These are phyloP conservation scores for Stenichneumon culpator DNA, from an alignment of 2,888 invertebrate genomes.

Conservation along the genomic window DNA sequence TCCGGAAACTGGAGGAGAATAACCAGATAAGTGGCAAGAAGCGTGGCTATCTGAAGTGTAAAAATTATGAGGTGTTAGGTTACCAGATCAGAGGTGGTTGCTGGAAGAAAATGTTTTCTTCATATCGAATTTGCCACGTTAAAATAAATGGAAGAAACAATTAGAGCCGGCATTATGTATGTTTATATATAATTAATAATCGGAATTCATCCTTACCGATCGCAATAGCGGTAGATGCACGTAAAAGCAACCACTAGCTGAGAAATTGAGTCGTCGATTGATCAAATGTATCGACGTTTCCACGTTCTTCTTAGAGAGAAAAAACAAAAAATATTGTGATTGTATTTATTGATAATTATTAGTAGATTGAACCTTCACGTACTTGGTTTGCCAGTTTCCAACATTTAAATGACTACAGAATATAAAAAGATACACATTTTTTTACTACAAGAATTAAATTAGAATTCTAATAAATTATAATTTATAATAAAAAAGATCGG, in stretches of 20 bases:
- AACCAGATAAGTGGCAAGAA: conserved; percentile 80
- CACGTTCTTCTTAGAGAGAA: conserved; percentile 58
- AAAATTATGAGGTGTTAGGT: conserved; percentile 26
- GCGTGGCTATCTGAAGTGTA: conserved; percentile 76
- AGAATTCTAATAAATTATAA: no score
- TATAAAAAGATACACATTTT: not conserved
- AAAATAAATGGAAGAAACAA: no score
- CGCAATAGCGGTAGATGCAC: conserved; percentile 79
- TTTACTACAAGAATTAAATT: not conserved
- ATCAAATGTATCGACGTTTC: conserved; percentile 77
- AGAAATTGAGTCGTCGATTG: conserved; percentile 76
- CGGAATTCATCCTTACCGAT: conserved; percentile 76
- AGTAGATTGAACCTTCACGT: no score
- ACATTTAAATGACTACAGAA: no score
- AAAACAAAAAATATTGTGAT: not conserved
- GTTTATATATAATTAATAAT: not conserved
- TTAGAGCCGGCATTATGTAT: no score
- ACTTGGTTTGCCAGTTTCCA: no score
- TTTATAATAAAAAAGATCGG: no score
- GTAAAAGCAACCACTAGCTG: conserved; percentile 81
- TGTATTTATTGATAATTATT: not conserved
- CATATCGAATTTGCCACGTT: not conserved
- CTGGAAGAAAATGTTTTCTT: no score
- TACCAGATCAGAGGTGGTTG: not conserved
- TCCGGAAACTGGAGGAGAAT: conserved; percentile 80